These are phyloP conservation scores for Rhizoglyphus robini DNA, from an alignment of 1,140 invertebrate species.

Conservation along the genomic window DNA sequence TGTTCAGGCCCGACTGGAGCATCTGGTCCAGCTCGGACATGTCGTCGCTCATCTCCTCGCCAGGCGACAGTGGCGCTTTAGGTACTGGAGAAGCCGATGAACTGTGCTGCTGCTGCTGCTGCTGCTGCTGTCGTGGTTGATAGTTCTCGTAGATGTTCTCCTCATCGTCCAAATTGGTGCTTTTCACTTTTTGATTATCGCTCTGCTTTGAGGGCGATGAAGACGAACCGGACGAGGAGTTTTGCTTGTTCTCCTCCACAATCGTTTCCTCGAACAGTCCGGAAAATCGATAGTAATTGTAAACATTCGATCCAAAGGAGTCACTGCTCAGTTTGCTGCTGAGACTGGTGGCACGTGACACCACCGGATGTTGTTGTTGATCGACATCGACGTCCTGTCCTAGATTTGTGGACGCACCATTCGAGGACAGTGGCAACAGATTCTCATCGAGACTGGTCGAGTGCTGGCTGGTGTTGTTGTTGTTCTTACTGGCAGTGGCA, in stretches of 20 bases:
- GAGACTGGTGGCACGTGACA: no score
- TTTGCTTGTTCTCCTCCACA: background rate
- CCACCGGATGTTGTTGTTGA: no score
- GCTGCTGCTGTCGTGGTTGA: background rate
- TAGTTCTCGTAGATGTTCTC: background rate
- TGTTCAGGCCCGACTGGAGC: background rate
- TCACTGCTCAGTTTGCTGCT: no score
- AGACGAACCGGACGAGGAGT: background rate
- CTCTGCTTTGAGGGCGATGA: background rate
- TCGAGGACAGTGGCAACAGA: no score
- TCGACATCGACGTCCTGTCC: no score
- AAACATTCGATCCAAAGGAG: no score
- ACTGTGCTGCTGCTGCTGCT: background rate
- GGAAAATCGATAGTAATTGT: background rate
- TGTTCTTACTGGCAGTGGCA: background rate
- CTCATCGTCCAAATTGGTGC: background rate
- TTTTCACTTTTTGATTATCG: background rate
- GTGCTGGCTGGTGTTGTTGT: background rate
- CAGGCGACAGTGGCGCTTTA: background rate
- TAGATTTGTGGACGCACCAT: no score
- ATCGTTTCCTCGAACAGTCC: background rate
- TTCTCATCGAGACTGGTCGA: no score
- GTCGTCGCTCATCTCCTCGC: background rate
- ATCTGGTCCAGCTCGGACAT: background rate
- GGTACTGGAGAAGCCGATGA: background rate